A percentile compares a stretch with the other conserved stretches of the same genome.
These are phyloP conservation scores for Melanerpes aurifrons DNA, from an alignment of 2,113 vertebrate species.

Conservation along the genomic window DNA sequence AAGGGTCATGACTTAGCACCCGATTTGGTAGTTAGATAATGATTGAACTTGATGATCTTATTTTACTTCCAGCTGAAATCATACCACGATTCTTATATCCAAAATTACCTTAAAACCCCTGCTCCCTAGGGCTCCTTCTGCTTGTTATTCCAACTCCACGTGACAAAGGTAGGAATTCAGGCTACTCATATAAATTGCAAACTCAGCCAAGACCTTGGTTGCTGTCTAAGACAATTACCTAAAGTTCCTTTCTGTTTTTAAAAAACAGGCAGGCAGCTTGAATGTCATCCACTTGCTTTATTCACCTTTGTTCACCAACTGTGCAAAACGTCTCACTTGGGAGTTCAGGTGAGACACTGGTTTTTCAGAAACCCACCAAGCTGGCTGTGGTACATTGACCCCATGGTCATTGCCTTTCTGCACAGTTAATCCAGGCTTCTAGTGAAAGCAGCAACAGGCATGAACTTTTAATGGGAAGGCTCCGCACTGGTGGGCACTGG, in stretches of 20 bases:
- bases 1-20: too few species aligned
- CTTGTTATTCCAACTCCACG: fast-evolving
- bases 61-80: too few species aligned
- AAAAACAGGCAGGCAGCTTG: background rate
- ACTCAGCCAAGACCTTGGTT: background rate
- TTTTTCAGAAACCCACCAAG: background rate
- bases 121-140: background rate
- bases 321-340: fast-evolving
- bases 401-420: fast-evolving
- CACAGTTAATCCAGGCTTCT: fast-evolving
- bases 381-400: background rate
- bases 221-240: background rate
- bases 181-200: background rate
- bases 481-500: fast-evolving
- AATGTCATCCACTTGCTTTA: background rate
- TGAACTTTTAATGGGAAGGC: background rate
- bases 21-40: too few species aligned
- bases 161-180: background rate
- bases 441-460: fast-evolving
- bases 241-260: background rate
- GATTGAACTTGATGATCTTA: too few species aligned
- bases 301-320: background rate
- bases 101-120: background rate
- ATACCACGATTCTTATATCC: background rate
- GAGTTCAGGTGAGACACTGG: fast-evolving